Evolutionary conservation across 2,888 invertebrate genomes (phyloP), one percentile per base, ranked within the genome.

Genomic region (Piscicola geometra): DNA sequence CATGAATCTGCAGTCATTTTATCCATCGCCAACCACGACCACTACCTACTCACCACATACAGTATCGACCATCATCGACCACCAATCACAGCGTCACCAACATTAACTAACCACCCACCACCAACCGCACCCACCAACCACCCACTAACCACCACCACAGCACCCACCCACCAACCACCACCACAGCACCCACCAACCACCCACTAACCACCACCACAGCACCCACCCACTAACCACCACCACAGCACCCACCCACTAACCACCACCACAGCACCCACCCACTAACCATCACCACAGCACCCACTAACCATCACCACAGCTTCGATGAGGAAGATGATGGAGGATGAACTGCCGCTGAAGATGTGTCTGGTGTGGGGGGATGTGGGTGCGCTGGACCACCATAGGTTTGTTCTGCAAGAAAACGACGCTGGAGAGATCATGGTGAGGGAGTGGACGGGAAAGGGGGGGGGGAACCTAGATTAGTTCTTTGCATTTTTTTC

Each of bases 381-480:
- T 56, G 80, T 82, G 75, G 80, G 76, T 0, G 80, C 77, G 18
- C 77, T 80, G 35, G 81, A 82, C 78, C 82, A 82, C 69, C 84
- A 86, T 74, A 82, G 86, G 77, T 85, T 88, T 78, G 88, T 88
- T 9, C 83, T 89, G 50, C 88, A 88, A 81, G 88, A 89, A 82
- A 88, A 88, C 81, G 88, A 88, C 81, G 86, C 87, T 0, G 88
- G 87, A 71, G 88, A 88, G 80, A 88, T 88, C 78, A 82, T 86
- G 83, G 88, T 88, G 81, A 81, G 75, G 5, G 9, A 9, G n/a
- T n/a, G n/a, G n/a, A n/a, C n/a, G n/a, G n/a, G n/a, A n/a, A 21
- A 47, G 50, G 50, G 9, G 21, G 50, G 9, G 9, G 50, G 21
- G 9, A 47, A 15, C 21, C 50, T 15, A 15, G 12, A 47, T 47